phyloP scores from a whole-genome alignment of 2,797 vertebrate species.

The Falco concolor region DNA sequence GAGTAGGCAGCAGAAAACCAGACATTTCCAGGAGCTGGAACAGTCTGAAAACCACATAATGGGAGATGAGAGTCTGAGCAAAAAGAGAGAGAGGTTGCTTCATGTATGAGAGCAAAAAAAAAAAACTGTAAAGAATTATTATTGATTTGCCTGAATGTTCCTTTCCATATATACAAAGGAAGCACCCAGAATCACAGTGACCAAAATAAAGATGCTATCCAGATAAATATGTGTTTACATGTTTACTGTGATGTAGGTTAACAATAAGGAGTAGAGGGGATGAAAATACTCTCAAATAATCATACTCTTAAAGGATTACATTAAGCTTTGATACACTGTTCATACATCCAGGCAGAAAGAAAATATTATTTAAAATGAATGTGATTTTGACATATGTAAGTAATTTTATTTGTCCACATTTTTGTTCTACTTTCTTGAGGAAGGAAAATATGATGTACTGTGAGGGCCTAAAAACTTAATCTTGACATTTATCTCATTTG shows the following conservation, averaged over 20 bases:
- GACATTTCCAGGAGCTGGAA: not conserved
- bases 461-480: constrained; percentile 32
- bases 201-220: not conserved
- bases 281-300: constrained; percentile 43
- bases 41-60: not conserved
- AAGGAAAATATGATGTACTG: constrained; percentile 50
- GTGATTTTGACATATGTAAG: constrained; percentile 36
- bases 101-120: not conserved
- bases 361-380: constrained; percentile 51
- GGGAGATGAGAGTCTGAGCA: not conserved
- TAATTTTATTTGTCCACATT: constrained; percentile 56
- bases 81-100: not conserved
- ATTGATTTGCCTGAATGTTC: not conserved
- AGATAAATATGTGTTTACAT: not conserved
- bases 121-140: not conserved
- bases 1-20: not conserved
- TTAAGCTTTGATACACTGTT: constrained; percentile 14
- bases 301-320: constrained; percentile 30
- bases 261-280: not conserved
- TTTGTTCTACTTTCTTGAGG: constrained; percentile 16
- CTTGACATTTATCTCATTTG: constrained; percentile 61
- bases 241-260: constrained; percentile 13
- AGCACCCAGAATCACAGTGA: not conserved
- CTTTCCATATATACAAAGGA: not conserved
- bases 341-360: constrained; percentile 30